Base-by-base conservation (phyloP, 2,888 invertebrate genomes). In the Panzeria rudis region DNA sequence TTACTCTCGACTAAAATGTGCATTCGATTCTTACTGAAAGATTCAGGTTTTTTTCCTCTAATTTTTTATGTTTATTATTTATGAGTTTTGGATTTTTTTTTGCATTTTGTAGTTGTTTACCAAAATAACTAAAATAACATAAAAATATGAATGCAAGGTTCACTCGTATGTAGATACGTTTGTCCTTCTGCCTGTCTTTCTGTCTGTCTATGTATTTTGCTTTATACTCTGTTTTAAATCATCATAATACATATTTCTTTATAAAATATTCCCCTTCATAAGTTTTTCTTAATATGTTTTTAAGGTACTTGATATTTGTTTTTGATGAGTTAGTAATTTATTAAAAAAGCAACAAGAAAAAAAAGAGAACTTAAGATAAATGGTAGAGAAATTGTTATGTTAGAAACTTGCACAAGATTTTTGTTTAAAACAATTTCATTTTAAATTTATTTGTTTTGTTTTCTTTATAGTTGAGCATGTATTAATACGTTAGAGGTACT, bases 31-130 rank as follows among this genome's bases (percentile, higher is more conserved):
- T 38, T 38, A 3, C 11, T 6, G 9, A 38, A 38, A 38, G n/a
- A 17, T 5, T 20, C 4, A 2, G 17, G 2, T 38, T 15, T 29
- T 52, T 52, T 11, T 35, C 8, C 2, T 17, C 20, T n/a, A 23
- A 4, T 56, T 66, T 77, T 76, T 78, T 32, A 73, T 75, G 38
- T 78, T 64, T 84, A 75, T 75, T 79, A 84, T 84, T 71, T 84
- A 84, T 75, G 69, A 71, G 20, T 75, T 69, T 69, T 79, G 29
- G 47, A 41, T 44, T 54, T 73, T 47, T 83, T 72, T 38, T 32
- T 41, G 17, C 41, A 50, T 73, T 62, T 77, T 61, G 62, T 69
- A 23, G 83, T 83, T 83, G 79, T 79, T 79, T 79, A 84, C 83
- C 50, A 71, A 79, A 79, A 23, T 41, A 41, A 3, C 32, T 13